Evolutionary conservation across 2,113 vertebrate genomes (phyloP), one percentile per base, ranked within the genome.

Genomic region (Aleadryas rufinucha): DNA sequence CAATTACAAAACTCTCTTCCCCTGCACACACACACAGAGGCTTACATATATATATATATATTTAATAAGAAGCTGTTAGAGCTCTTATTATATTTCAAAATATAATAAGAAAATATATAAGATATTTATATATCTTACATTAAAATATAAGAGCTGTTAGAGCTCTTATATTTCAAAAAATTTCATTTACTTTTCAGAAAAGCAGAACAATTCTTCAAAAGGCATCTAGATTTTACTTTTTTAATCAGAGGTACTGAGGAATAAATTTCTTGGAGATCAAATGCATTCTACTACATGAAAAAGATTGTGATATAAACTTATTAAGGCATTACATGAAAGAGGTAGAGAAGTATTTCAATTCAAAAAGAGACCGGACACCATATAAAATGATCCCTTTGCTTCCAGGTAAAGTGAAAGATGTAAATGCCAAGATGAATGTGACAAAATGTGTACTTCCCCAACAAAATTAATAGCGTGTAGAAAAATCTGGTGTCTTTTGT

Each of bases 171-270:
- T 95, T 79, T 53, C 3, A 76, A 64, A 92, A 70, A 76, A 76
- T 13, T 87, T 13, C 45, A 92, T 94, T 96, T 92, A 87, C 17
- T 84, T 54, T 88, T 65, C 70, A 81, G 35, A n/a, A 95, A 86
- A 92, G 59, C 71, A 93, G 75, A 95, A 84, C 31, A 94, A 86
- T 88, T 90, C 79, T 91, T 96, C 86, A 96, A 95, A 96, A 95
- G 39, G 13, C 31, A 89, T 63, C 20, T 50, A 70, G 63, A 79
- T 77, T 85, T 75, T 84, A 23, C 21, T 61, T 64, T 87, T 94
- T 91, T 70, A 83, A 89, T 90, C 71, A 91, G 61, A 88, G 13
- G 31, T 92, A 74, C 35, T 44, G 65, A 85, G 41, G 52, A 79
- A 94, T 44, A 94, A 89, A 94, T 85, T 84, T 95, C 22, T 81